phyloP scores from a whole-genome alignment of 2,113 vertebrate genomes.

The Austrofundulus limnaeus region DNA sequence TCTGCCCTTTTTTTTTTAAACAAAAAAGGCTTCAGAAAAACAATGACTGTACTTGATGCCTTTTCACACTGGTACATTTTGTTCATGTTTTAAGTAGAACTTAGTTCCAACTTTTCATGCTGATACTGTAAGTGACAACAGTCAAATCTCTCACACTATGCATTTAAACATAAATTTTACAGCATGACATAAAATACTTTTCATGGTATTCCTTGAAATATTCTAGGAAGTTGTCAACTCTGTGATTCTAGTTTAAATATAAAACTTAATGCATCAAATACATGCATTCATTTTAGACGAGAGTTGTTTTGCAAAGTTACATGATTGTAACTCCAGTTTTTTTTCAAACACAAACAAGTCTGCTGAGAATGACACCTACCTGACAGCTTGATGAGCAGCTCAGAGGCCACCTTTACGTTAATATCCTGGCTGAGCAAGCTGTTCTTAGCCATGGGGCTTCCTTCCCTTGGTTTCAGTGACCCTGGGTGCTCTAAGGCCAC shows the following conservation, averaged over 20 bases:
- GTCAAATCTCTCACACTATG: conserved; percentile 16
- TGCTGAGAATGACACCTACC: conserved; percentile 74
- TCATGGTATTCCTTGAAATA: too few species aligned
- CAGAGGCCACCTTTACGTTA: conserved; percentile 93
- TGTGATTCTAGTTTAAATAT: not conserved
- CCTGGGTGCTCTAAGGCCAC: conserved; percentile 49
- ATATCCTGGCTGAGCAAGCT: conserved; percentile 89
- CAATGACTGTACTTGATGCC: conserved; percentile 3
- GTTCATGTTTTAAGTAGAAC: too few species aligned
- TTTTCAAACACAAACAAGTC: not conserved
- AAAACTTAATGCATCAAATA: not conserved
- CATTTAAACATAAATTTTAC: too few species aligned
- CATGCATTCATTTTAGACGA: too few species aligned
- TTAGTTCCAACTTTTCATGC: conserved; percentile 13
- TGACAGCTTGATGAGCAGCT: conserved; percentile 98
- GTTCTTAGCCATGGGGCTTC: conserved; percentile 83
- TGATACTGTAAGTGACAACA: conserved; percentile 6
- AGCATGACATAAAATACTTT: too few species aligned
- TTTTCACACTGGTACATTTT: not conserved
- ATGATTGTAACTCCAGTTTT: not conserved
- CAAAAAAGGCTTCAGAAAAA: conserved; percentile 10
- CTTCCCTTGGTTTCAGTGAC: conserved; percentile 76
- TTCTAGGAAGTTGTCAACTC: too few species aligned
- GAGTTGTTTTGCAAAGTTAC: not conserved
- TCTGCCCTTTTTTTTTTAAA: not conserved